These are phyloP conservation scores for Cheilosia impressa DNA, from an alignment of 2,888 invertebrate genomes.

Conservation along the genomic window DNA sequence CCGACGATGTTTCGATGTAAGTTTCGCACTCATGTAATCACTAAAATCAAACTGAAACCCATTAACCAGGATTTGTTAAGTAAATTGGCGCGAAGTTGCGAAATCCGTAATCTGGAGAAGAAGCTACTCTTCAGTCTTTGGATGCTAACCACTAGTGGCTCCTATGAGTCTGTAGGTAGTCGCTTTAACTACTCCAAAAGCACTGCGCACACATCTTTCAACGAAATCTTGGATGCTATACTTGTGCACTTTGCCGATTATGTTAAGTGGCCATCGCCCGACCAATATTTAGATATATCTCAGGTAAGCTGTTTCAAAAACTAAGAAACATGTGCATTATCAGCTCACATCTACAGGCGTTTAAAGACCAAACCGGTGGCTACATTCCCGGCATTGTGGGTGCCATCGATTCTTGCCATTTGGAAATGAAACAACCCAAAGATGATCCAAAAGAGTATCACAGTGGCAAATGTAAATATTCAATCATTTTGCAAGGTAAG, in stretches of 20 bases:
- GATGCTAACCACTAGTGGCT: constrained; percentile 29
- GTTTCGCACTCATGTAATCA: neutral
- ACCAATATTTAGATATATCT: constrained; percentile 36
- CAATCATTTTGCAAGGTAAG: constrained; percentile 53
- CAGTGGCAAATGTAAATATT: neutral
- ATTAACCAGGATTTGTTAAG: constrained; percentile 29
- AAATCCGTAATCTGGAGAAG: constrained; percentile 8
- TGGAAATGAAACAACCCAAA: constrained; percentile 30
- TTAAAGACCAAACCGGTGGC: constrained; percentile 40
- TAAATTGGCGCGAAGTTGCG: constrained; percentile 12
- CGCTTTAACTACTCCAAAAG: constrained; percentile 27
- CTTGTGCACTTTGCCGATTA: constrained; percentile 26
- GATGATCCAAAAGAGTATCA: constrained; percentile 9
- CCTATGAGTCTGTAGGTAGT: constrained; percentile 8
- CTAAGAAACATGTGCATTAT: neutral
- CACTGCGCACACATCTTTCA: constrained; percentile 16
- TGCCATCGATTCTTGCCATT: constrained; percentile 43
- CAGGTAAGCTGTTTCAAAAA: constrained; percentile 3
- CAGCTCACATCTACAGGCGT: constrained; percentile 7
- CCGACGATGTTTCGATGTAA: constrained; percentile 33
- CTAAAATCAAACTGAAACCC: neutral
- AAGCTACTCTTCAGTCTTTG: constrained; percentile 43
- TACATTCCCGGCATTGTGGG: constrained; percentile 45
- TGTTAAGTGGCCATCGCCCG: constrained; percentile 37
- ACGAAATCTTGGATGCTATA: constrained; percentile 26